These are phyloP conservation scores for Leptinotarsa peninsularis DNA, from an alignment of 2,888 invertebrate species.

Conservation along the genomic window DNA sequence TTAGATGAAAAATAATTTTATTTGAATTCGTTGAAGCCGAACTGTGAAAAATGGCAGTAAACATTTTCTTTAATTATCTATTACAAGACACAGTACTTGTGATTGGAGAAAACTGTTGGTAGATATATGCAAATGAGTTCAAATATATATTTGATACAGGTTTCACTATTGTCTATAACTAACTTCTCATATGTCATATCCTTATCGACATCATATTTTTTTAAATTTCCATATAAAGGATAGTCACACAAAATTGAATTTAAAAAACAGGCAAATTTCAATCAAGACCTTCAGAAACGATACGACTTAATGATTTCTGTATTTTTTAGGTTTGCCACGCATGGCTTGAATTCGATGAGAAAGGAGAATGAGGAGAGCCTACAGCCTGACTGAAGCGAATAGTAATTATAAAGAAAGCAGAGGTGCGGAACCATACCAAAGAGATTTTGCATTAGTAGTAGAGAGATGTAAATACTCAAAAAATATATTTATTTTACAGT, in stretches of 20 bases:
- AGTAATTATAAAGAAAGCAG: slow-evolving; percentile 30
- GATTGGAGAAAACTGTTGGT: no score
- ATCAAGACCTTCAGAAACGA: background rate
- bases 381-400: slow-evolving; percentile 15
- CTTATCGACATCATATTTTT: no score
- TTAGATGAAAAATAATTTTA: no score
- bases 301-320: background rate
- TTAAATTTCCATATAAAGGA: no score
- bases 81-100: no score
- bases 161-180: no score
- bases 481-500: slow-evolving; percentile 26
- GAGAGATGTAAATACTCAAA: slow-evolving; percentile 54
- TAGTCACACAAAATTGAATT: background rate
- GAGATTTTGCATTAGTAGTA: slow-evolving; percentile 53
- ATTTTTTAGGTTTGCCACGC: background rate
- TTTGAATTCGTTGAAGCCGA: no score
- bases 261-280: background rate
- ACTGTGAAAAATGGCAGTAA: no score
- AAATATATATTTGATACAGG: no score
- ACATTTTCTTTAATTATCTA: no score
- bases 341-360: background rate
- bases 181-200: no score
- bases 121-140: no score
- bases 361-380: slow-evolving; percentile 27
- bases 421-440: slow-evolving; percentile 53